Evolutionary conservation across 2,888 invertebrate genomes (phyloP), one percentile per base, ranked within the genome.

Genomic region (Coelinius sp.): DNA sequence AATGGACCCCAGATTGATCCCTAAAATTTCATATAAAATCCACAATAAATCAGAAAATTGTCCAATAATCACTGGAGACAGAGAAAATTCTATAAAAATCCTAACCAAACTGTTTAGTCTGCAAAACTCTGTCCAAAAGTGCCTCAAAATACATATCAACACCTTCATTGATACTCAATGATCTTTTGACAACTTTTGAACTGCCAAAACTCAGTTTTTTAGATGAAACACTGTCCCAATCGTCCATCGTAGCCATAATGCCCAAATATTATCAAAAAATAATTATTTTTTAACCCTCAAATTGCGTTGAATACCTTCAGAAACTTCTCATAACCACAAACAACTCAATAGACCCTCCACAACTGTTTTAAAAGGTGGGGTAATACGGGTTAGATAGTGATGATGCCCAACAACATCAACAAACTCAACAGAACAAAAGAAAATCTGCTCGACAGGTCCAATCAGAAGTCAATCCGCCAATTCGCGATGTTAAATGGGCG

Each of bases 1-100:
- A 31, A 84, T 77, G 22, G 59, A 38, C 20, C 74, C 77, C 4
- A 74, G 74, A 64, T 66, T 75, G 2, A 81, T 68, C 7, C 83
- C 84, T 84, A 70, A 10, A 52, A 35, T 70, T 17, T 0, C 10
- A 49, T 4, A 27, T 64, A 14, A 68, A 25, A 68, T 22, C 12
- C 7, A 46, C 56, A 56, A 67, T 44, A 24, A 6, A 25, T 17
- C 8, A 53, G 14, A 49, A 14, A 14, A 25, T 1, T 10, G 1
- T 46, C 7, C 38, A 10, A 10, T 10, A 7, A 17, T 6, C 7
- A 12, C 2, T 46, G 4, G 20, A 2, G 14, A 20, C 41, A 22
- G 5, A 14, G 22, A 12, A 12, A 24, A 59, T 25, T 10, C 22
- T 10, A 3, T 14, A 3, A 0, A 10, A 41, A 46, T 38, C 38